Base-by-base conservation (phyloP, 2,888 invertebrate species). In the Epinotia nisella region DNA sequence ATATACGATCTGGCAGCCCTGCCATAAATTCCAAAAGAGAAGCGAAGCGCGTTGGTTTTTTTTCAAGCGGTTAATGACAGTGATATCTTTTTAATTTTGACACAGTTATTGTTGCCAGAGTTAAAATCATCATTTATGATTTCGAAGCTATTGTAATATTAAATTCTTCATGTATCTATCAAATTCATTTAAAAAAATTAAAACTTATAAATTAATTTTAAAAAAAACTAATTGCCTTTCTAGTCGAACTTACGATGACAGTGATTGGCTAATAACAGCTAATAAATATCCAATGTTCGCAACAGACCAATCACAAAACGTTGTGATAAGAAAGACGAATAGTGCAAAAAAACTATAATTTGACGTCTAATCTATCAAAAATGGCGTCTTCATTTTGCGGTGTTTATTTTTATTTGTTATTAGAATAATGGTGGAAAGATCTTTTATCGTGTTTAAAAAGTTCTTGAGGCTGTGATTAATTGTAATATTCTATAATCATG, bases 11-110 rank as follows among this genome's bases (percentile, higher is more conserved):
- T n/a, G n/a, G n/a, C n/a, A n/a, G n/a, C n/a, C n/a, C n/a, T n/a
- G n/a, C 90, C 91, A 93, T 93, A 93, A 93, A 93, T 93, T 92
- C 93, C 93, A 93, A 92, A 92, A 93, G 93, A 92, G 93, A 93
- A 93, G 92, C 91, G 92, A 89, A 87, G 90, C 92, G 92, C 90
- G 87, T 88, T 90, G 84, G 81, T 90, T 92, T 91, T 90, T 92
- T 93, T 91, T 89, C 81, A 82, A 83, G 83, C 81, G 86, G 89
- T 86, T 90, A 91, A 89, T 92, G 93, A 91, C 92, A 92, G 92
- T 81, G 77, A 81, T 80, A 81, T 80, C 82, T 90, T 90, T 90
- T 85, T 85, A 85, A 83, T 84, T 85, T 88, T 90, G 89, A 90
- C 89, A 85, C 75, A 5, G 70, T 68, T 11, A 64, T 78, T 78